These are phyloP conservation scores for Acrocyrtus sp. DNA, from an alignment of 2,888 invertebrate species.

Conservation along the genomic window DNA sequence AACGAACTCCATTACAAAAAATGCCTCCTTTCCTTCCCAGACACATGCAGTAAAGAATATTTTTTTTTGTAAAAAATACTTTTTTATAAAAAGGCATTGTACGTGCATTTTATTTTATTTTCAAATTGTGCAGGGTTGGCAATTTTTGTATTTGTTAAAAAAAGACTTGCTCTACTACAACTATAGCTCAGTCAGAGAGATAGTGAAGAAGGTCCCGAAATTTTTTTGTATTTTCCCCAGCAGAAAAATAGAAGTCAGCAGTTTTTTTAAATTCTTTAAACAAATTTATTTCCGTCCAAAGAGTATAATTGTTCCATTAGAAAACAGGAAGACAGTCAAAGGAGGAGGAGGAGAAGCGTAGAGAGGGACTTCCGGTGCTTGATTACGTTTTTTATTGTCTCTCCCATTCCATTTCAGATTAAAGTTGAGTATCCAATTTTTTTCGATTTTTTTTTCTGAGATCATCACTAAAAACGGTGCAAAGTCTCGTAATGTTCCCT, in stretches of 20 bases:
- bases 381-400: too few relatives aligned
- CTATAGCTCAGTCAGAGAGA: constrained; percentile 19
- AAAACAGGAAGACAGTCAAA: not conserved
- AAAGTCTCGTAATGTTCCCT: too few relatives aligned
- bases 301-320: not conserved
- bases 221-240: constrained; percentile 22
- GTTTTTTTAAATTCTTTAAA: too few relatives aligned
- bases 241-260: constrained; percentile 1
- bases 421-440: not conserved
- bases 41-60: not conserved
- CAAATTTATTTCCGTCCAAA: not conserved
- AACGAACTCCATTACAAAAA: not conserved
- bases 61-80: constrained; percentile 8
- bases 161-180: constrained; percentile 35
- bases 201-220: constrained; percentile 12
- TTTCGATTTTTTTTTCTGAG: not conserved
- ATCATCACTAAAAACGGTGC: not conserved
- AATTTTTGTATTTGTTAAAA: not conserved
- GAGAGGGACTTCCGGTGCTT: too few relatives aligned
- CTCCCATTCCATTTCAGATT: not conserved
- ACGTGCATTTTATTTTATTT: constrained; percentile 42
- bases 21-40: not conserved
- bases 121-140: not conserved
- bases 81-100: constrained; percentile 38
- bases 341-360: too few relatives aligned